Evolutionary conservation across 2,113 vertebrate species (phyloP).

Genomic region (Cygnus buccinator): DNA sequence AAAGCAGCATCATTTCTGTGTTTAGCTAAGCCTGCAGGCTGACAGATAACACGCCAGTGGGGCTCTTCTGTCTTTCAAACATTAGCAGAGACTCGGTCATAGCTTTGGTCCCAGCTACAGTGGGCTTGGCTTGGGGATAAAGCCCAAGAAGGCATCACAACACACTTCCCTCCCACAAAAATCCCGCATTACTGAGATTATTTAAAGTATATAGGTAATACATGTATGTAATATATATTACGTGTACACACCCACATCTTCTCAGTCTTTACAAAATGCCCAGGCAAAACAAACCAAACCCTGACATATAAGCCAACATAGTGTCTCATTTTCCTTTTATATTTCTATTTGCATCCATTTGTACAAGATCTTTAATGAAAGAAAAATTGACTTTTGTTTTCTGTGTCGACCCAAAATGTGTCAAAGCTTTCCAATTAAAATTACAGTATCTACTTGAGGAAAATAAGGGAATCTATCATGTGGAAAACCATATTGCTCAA

Average conservation of each 20-base stretch:
- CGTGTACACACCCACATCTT: not conserved
- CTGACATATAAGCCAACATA: not conserved
- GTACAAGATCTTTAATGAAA: slow-evolving; percentile 7
- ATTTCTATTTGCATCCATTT: slow-evolving; percentile 16
- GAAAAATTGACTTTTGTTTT: slow-evolving; percentile 33
- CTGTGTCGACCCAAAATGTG: not conserved
- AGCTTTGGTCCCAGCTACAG: not conserved
- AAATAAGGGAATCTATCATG: slow-evolving; percentile 40
- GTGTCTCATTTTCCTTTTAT: not conserved
- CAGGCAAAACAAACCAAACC: not conserved
- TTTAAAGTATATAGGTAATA: not conserved
- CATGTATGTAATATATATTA: not conserved
- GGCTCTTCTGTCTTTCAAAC: not conserved
- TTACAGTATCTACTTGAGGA: slow-evolving; percentile 33
- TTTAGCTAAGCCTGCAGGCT: not conserved
- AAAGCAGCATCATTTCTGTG: not conserved
- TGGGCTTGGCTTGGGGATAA: not conserved
- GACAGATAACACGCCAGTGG: not conserved
- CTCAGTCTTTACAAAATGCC: not conserved
- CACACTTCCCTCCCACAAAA: not conserved
- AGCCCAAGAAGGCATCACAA: not conserved
- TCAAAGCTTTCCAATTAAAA: slow-evolving; percentile 60
- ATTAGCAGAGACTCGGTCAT: not conserved
- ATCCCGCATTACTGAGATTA: not conserved
- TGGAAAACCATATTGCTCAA: slow-evolving; percentile 38